Percentiles rank a stretch among this genome's conserved stretches.
Conservation (phyloP, 2,797 vertebrate species). For the Mionectes olivaceus region DNA sequence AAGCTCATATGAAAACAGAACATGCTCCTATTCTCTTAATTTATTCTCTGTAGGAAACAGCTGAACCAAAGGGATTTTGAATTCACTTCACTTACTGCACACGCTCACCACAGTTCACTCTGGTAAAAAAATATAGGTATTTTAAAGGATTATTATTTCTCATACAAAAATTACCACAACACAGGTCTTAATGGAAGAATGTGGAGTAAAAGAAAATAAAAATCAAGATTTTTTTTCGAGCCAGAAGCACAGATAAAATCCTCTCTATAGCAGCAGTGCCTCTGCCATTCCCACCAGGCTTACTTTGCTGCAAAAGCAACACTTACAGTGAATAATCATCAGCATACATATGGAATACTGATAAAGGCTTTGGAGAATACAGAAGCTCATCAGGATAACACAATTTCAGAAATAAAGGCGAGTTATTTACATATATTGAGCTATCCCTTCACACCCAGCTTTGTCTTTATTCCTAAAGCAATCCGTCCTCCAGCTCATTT, state of each 20-base stretch:
- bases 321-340: neutral
- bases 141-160: neutral
- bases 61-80: constrained; percentile 19
- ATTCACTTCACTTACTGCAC: neutral
- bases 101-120: neutral
- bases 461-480: neutral
- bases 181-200: neutral
- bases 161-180: neutral
- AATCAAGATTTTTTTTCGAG: neutral
- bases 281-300: neutral
- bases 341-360: neutral
- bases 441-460: neutral
- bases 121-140: neutral
- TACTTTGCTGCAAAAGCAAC: neutral
- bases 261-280: neutral
- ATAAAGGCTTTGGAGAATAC: neutral
- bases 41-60: neutral
- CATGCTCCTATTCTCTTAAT: neutral
- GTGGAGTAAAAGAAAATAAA: neutral
- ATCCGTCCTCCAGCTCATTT: neutral
- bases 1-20: neutral
- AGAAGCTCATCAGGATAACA: neutral
- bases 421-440: neutral
- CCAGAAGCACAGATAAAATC: neutral
- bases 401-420: neutral